A percentile compares a stretch with the other conserved stretches of the same genome.
Evolutionary conservation across 2,888 invertebrate genomes (phyloP).

Genomic region (Polydrusus tereticollis): DNA sequence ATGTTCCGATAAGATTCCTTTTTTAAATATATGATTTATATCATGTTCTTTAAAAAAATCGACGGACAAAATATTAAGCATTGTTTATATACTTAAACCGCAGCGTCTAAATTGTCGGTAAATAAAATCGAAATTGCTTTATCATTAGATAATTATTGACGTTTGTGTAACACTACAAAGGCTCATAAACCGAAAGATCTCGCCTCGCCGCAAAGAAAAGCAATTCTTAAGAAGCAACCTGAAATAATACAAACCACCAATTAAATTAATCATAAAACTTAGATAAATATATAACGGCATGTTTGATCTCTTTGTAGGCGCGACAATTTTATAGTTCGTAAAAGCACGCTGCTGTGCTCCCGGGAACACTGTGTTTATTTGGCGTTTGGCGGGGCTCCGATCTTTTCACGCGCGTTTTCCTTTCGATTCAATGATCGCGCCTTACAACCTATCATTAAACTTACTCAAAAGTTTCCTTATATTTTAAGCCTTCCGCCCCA

Average conservation of each 20-base stretch:
- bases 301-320: conserved; percentile 63
- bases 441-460: conserved; percentile 64
- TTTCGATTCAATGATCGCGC: conserved; percentile 60
- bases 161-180: conserved; percentile 55
- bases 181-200: conserved; percentile 54
- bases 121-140: conserved; percentile 35
- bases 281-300: conserved; percentile 63
- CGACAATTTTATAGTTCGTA: conserved; percentile 63
- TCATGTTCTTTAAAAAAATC: no score
- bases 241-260: conserved; percentile 61
- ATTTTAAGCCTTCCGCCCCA: conserved; percentile 59
- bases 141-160: conserved; percentile 54
- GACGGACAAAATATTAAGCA: no score
- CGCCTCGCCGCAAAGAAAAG: conserved; percentile 46
- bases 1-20: no score
- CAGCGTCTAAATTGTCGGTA: conserved; percentile 11
- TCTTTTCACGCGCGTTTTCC: conserved; percentile 26
- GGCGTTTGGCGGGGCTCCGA: conserved; percentile 39
- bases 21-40: no score
- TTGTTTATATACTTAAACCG: no score
- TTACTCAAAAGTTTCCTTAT: conserved; percentile 65
- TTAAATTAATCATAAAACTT: conserved; percentile 64
- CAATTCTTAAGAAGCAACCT: conserved; percentile 61
- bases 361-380: conserved; percentile 54
- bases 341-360: conserved; percentile 46